These are phyloP conservation scores for Frankliniella fusca DNA, from an alignment of 2,888 invertebrate species.

Conservation along the genomic window DNA sequence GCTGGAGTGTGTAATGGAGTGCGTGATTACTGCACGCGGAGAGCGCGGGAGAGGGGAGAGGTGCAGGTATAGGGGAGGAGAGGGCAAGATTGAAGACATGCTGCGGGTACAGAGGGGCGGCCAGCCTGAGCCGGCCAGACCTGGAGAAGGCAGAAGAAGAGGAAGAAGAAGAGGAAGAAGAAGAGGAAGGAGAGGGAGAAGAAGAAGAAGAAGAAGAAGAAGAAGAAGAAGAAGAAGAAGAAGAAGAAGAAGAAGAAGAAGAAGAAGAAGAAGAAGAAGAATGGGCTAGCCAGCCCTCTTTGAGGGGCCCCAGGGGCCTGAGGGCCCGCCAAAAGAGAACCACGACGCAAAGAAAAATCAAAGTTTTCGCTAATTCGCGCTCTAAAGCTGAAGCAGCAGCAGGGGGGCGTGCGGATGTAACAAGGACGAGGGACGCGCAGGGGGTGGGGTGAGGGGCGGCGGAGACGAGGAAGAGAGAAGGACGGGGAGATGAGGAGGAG, in stretches of 20 bases:
- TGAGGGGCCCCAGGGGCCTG: too few relatives aligned
- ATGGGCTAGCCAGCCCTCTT: neutral
- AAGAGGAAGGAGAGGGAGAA: too few relatives aligned
- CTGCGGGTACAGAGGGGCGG: too few relatives aligned
- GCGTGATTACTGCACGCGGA: slow-evolving; percentile 1
- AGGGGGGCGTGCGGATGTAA: neutral
- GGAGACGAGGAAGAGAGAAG: neutral
- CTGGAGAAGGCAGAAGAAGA: too few relatives aligned
- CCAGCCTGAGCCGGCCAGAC: too few relatives aligned
- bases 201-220: too few relatives aligned
- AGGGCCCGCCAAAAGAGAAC: neutral
- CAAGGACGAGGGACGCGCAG: neutral
- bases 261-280: too few relatives aligned
- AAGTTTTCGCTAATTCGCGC: neutral
- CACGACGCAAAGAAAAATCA: neutral
- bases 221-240: too few relatives aligned
- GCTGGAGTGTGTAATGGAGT: slow-evolving; percentile 10
- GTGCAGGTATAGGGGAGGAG: neutral
- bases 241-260: too few relatives aligned
- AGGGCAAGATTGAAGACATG: neutral
- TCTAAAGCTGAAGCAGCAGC: neutral
- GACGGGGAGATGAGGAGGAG: neutral
- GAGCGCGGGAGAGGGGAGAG: neutral
- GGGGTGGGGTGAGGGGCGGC: neutral
- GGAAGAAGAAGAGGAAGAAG: too few relatives aligned